Percentiles rank a stretch among this genome's conserved stretches.
phyloP scores from a whole-genome alignment of 2,113 vertebrate species.

The Panurus biarmicus region DNA sequence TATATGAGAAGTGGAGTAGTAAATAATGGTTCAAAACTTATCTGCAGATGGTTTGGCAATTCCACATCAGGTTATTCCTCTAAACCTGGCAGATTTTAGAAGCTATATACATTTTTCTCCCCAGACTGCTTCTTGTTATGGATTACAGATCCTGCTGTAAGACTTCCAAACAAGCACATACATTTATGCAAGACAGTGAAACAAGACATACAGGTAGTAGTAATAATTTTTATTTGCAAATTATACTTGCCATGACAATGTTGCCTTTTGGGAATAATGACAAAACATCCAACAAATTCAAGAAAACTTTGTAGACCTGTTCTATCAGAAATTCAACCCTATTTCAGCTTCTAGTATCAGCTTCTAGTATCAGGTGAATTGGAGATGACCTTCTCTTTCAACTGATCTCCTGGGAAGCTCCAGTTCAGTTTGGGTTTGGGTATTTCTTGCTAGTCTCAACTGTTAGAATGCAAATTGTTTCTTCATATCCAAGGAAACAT shows the following conservation, averaged over 20 bases:
- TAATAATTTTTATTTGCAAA: slow-evolving; percentile 28
- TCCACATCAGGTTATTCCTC: not conserved
- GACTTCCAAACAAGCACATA: not conserved
- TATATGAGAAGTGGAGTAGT: not conserved
- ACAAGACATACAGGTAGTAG: not conserved
- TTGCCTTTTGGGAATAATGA: not conserved
- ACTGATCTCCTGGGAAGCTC: not conserved
- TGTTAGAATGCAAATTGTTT: not conserved
- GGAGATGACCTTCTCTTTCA: not conserved
- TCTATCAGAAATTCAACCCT: not conserved
- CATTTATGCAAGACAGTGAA: not conserved
- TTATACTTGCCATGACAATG: not conserved
- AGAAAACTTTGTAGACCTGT: not conserved
- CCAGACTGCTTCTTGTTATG: not conserved
- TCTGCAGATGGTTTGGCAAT: not conserved
- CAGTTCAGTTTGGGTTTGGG: not conserved
- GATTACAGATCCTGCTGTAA: not conserved
- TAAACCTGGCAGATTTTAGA: not conserved
- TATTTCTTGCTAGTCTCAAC: not conserved
- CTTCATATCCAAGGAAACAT: not conserved
- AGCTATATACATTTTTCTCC: not conserved
- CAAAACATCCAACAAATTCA: not conserved
- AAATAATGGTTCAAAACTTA: not conserved
- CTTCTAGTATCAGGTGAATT: not conserved
- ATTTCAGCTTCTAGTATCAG: not conserved